These are phyloP conservation scores for Tricholauxania praeusta DNA, from an alignment of 2,888 invertebrate species.

Conservation along the genomic window DNA sequence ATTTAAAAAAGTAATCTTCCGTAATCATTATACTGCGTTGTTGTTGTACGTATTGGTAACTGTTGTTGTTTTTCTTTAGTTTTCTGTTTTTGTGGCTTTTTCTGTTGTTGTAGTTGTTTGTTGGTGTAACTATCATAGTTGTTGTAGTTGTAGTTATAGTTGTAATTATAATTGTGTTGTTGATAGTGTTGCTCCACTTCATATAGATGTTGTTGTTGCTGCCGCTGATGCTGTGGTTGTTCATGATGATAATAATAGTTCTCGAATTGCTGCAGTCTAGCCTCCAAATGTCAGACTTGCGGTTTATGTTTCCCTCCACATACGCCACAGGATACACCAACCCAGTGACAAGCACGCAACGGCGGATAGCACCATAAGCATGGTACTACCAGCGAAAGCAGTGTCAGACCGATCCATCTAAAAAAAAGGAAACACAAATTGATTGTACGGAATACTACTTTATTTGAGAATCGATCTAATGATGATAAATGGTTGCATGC, in stretches of 20 bases:
- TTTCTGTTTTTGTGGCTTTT: conserved; percentile 35
- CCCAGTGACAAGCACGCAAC: conserved; percentile 84
- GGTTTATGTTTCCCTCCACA: conserved; percentile 86
- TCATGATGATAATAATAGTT: conserved; percentile 39
- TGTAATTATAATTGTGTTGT: conserved; percentile 43
- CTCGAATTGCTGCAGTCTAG: conserved; percentile 63
- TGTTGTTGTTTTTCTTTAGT: conserved; percentile 25
- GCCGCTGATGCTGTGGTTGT: conserved; percentile 25
- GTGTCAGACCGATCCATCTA: conserved; percentile 86
- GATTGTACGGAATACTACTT: not conserved
- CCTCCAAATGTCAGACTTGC: conserved; percentile 69
- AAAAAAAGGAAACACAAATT: conserved; percentile 23
- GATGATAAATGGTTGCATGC: no score
- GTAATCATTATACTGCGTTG: conserved; percentile 60
- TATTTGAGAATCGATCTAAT: no score
- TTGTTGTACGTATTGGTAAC: conserved; percentile 44
- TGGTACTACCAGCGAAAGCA: conserved; percentile 89
- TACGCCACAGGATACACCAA: conserved; percentile 82
- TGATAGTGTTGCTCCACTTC: conserved; percentile 43
- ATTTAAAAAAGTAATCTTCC: conserved; percentile 52
- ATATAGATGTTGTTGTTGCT: conserved; percentile 17
- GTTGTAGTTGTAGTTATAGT: conserved; percentile 50
- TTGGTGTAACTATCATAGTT: conserved; percentile 46
- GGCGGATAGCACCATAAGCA: conserved; percentile 96
- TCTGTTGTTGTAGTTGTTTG: conserved; percentile 33